Percentiles rank a stretch among this genome's conserved stretches.
Conservation (phyloP, 2,113 vertebrate genomes). For the Enhydra lutris region DNA sequence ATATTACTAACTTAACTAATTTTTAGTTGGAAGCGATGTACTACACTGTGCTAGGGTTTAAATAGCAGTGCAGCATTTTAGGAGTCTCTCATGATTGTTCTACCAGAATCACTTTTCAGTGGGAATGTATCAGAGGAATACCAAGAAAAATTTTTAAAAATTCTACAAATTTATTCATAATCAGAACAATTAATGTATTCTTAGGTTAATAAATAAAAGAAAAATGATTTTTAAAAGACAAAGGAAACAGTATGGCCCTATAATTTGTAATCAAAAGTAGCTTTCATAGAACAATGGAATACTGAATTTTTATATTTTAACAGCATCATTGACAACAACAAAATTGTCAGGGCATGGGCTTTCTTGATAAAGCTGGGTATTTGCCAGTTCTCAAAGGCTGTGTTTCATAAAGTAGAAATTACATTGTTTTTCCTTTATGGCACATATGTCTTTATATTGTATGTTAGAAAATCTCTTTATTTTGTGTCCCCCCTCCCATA, state of each 20-base stretch:
- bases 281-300: not conserved
- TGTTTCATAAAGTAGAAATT: not conserved
- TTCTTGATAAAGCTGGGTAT: not conserved
- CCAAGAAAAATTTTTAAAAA: not conserved
- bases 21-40: not conserved
- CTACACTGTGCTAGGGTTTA: not conserved
- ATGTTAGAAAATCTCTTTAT: not conserved
- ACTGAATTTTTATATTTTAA: not conserved
- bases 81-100: not conserved
- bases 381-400: not conserved
- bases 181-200: not conserved
- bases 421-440: not conserved
- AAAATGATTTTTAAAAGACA: not conserved
- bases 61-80: not conserved
- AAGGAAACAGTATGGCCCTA: not conserved
- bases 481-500: not conserved
- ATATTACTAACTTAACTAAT: not conserved
- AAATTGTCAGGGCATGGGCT: not conserved
- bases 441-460: not conserved
- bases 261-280: not conserved
- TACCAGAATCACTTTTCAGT: not conserved
- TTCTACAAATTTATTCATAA: not conserved
- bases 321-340: not conserved
- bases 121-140: not conserved
- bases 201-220: not conserved